phyloP scores from a whole-genome alignment of 2,888 invertebrate species.

The Aphidius colemani region DNA sequence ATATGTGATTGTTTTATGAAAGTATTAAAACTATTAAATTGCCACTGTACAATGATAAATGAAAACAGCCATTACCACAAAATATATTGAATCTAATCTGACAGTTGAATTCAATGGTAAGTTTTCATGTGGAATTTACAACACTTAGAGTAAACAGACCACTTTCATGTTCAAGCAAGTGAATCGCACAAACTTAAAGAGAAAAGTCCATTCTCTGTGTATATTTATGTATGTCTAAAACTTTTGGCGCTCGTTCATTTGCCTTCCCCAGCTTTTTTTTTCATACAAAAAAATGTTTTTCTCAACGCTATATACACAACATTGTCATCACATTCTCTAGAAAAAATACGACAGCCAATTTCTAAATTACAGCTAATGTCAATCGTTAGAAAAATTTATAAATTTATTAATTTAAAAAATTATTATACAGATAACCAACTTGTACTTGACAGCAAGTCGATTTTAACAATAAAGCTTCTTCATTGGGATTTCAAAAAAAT shows the following conservation, averaged over 20 bases:
- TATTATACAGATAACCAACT: background rate
- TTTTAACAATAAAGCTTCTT: constrained; percentile 30
- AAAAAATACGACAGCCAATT: no score
- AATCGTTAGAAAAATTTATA: background rate
- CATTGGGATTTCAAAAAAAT: constrained; percentile 31
- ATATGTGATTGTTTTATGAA: no score
- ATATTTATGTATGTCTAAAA: constrained; percentile 10
- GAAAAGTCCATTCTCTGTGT: constrained; percentile 27
- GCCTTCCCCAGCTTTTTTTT: constrained; percentile 1
- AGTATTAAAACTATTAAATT: background rate
- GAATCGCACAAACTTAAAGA: constrained; percentile 26
- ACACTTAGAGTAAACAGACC: constrained; percentile 40
- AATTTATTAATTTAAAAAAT: background rate
- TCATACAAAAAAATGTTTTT: constrained; percentile 35
- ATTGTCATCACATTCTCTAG: no score
- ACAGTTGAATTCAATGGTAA: constrained; percentile 33
- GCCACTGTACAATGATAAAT: background rate
- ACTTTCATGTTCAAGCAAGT: constrained; percentile 34
- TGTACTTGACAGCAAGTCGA: constrained; percentile 8
- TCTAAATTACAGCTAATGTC: background rate
- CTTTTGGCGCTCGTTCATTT: constrained; percentile 18
- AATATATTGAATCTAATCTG: constrained; percentile 5
- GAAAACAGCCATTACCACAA: background rate
- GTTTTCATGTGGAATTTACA: constrained; percentile 41
- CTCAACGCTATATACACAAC: constrained; percentile 29